phyloP scores from a whole-genome alignment of 2,797 vertebrate genomes.

The Urophycis tenuis region DNA sequence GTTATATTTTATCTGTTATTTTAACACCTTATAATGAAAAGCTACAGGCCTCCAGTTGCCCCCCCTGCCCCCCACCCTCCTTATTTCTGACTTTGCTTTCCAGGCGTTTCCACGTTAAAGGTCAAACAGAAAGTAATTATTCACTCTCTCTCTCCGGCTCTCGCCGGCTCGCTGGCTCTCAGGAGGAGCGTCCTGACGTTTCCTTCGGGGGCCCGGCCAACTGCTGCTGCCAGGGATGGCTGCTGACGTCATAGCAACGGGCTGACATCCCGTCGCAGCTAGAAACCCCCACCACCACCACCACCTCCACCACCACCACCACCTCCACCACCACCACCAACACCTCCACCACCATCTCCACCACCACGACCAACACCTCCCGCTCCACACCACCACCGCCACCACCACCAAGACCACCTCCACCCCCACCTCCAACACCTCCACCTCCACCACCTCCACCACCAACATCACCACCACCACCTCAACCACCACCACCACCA shows the following conservation, averaged over 20 bases:
- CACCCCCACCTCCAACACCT: too few relatives aligned
- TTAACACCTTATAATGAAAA: constrained; percentile 4
- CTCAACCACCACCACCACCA: too few relatives aligned
- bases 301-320: too few relatives aligned
- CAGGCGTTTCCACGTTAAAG: constrained; percentile 17
- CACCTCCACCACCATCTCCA: too few relatives aligned
- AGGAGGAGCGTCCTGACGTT: background rate
- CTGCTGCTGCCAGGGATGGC: background rate
- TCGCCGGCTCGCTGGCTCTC: background rate
- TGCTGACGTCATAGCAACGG: background rate
- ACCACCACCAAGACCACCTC: background rate
- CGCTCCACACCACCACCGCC: too few relatives aligned
- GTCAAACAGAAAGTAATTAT: constrained; percentile 36
- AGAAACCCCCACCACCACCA: background rate
- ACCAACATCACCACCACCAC: too few relatives aligned
- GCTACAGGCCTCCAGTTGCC: background rate
- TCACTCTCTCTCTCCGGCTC: background rate
- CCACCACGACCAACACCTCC: too few relatives aligned
- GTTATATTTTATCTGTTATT: background rate
- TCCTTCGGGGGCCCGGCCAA: background rate
- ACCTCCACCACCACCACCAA: background rate
- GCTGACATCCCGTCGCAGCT: background rate
- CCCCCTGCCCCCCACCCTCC: background rate
- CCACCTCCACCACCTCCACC: background rate
- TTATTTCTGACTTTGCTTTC: constrained; percentile 12